Evolutionary conservation across 2,888 invertebrate genomes (phyloP).

Genomic region (Trichopoda pennipes): DNA sequence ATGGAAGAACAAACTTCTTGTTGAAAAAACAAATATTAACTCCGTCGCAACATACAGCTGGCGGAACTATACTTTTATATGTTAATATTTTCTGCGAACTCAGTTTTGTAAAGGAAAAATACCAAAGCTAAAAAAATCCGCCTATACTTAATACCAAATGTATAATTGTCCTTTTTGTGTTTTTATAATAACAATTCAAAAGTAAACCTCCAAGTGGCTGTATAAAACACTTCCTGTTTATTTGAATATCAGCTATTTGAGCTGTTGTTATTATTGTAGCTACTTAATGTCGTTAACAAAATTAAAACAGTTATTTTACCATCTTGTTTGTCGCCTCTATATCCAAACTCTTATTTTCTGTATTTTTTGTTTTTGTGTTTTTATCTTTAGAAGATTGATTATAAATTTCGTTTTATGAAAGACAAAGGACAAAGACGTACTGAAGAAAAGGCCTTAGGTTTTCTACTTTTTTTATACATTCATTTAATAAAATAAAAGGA

Average conservation of each 20-base stretch:
- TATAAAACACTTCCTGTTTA: neutral
- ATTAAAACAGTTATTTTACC: constrained; percentile 63
- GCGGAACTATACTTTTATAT: no score
- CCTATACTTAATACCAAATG: neutral
- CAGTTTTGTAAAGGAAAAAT: no score
- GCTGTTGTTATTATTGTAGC: constrained; percentile 42
- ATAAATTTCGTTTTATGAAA: constrained; percentile 52
- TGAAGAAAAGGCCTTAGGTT: constrained; percentile 55
- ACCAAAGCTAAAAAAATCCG: neutral
- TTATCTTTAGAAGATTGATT: constrained; percentile 60
- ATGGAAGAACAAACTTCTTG: no score
- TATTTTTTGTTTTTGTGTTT: neutral
- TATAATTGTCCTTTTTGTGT: constrained; percentile 46
- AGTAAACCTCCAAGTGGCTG: constrained; percentile 36
- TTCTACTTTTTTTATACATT: constrained; percentile 15
- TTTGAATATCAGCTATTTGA: constrained; percentile 13
- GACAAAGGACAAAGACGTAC: neutral
- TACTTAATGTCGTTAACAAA: constrained; percentile 66
- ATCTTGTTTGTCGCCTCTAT: constrained; percentile 53
- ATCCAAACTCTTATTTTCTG: constrained; percentile 30
- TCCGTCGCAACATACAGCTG: neutral
- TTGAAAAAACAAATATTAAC: no score
- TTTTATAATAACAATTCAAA: constrained; percentile 12
- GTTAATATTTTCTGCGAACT: no score
- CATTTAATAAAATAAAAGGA: constrained; percentile 50